These are phyloP conservation scores for Akabosia matsudoensis DNA, from an alignment of 1,140 invertebrate genomes.

Conservation along the genomic window DNA sequence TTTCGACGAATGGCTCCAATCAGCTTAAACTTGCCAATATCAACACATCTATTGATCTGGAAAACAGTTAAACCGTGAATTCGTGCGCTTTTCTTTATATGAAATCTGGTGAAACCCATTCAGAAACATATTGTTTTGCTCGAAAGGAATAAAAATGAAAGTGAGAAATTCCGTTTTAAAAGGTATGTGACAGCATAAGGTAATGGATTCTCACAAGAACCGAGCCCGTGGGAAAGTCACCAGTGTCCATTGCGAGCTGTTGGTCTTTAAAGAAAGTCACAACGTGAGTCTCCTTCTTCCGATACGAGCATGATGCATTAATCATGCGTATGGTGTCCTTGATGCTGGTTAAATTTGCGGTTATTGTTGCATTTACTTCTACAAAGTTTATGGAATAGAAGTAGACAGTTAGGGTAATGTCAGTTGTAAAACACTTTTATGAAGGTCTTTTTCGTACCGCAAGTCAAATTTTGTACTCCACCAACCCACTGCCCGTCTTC, in stretches of 20 bases:
- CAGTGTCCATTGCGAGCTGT: conserved; percentile 67
- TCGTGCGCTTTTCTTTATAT: neutral
- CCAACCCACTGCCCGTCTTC: conserved; percentile 79
- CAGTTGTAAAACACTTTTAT: neutral
- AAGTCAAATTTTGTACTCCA: conserved; percentile 61
- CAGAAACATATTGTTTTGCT: neutral
- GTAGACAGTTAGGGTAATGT: no score
- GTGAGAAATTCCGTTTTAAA: no score
- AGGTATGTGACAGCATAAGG: neutral
- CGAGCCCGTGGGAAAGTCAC: conserved; percentile 71
- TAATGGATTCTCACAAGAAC: conserved; percentile 58
- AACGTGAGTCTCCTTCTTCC: conserved; percentile 72
- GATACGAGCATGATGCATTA: conserved; percentile 70
- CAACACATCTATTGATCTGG: conserved; percentile 63
- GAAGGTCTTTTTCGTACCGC: conserved; percentile 57
- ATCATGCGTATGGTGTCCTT: conserved; percentile 52
- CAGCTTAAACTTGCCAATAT: conserved; percentile 71
- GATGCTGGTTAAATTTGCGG: neutral
- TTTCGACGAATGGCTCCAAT: conserved; percentile 60
- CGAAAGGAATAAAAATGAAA: neutral
- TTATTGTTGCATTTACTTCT: conserved; percentile 1
- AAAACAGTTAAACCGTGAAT: conserved; percentile 14
- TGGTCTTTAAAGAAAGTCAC: conserved; percentile 75
- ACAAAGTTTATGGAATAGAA: neutral
- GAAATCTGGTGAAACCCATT: neutral